Percentiles rank a stretch among this genome's conserved stretches.
Conservation (phyloP, 2,113 vertebrate genomes). For the Eurystomus gularis region DNA sequence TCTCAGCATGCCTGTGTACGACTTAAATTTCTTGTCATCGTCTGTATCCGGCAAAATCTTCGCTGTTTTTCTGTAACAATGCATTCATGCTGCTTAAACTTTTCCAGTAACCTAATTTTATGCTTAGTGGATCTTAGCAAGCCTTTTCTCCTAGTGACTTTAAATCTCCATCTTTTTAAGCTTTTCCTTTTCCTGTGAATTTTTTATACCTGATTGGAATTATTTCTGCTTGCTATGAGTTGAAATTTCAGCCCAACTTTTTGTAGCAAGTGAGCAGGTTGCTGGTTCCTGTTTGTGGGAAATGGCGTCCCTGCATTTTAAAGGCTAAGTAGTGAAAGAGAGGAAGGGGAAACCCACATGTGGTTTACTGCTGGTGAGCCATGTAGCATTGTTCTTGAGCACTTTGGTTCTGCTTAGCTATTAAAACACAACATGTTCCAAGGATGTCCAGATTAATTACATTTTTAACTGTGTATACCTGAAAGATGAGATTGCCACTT, state of each 20-base stretch:
- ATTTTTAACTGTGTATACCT: background rate
- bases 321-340: background rate
- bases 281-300: constrained; percentile 3
- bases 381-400: background rate
- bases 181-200: background rate
- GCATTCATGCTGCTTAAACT: constrained; percentile 2
- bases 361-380: background rate
- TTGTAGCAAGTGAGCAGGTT: background rate
- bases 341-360: background rate
- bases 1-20: constrained; percentile 55
- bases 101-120: constrained; percentile 48
- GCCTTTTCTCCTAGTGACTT: background rate
- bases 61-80: constrained; percentile 34
- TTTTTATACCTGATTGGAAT: background rate
- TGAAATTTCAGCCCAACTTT: constrained; percentile 5
- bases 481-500: background rate
- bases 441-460: background rate
- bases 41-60: constrained; percentile 65
- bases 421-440: background rate
- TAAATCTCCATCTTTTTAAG: background rate
- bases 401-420: background rate
- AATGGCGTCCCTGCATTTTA: background rate
- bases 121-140: background rate
- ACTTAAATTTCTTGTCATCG: constrained; percentile 60
- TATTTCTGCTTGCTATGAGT: background rate